Evolutionary conservation across 2,888 invertebrate genomes (phyloP), one percentile per base, ranked within the genome.

Genomic region (Macaria notata): DNA sequence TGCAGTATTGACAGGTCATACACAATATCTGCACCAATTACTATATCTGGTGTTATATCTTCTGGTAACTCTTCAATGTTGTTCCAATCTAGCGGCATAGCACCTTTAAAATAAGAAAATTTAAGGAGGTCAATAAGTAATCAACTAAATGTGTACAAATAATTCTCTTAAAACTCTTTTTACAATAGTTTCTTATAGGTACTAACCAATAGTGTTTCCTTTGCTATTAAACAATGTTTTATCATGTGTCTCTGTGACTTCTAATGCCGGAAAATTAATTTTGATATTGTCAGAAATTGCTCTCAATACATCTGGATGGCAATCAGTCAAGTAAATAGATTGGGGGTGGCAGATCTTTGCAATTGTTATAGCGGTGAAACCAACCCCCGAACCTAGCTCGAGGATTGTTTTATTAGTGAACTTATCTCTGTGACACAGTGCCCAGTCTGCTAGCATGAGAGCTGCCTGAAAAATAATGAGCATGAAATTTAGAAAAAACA

Each of bases 351-450:
- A 94, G 48, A 83, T 75, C 54, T 92, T 92, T 33, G 93, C 85
- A 41, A 94, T 80, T 3, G 93, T 85, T 41, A 96, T 87, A 19
- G 96, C 96, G 41, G 95, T 93, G 52, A 96, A 89, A 0, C 97
- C 97, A 19, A 95, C 92, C 31, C 97, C 97, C 8, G 95, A 94
- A 8, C 97, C 97, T 4, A 97, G 84, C 86, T 97, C 97, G 4
- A 96, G 70, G 4, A 96, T 73, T 46, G 78, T 85, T 81, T 94
- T 95, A 7, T 86, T 79, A 4, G 70, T 52, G 45, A 96, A 88
- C 31, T 83, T 46, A 6, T 86, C 66, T 68, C 82, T 79, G 72
- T 96, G 93, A 54, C 84, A 76, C 7, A 94, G 64, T 43, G 94
- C 92, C 94, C 95, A 97, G 76, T 96, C 95, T 38, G 95, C 92